Conservation (phyloP, 2,113 vertebrate species). For the Dicaeum eximium region DNA sequence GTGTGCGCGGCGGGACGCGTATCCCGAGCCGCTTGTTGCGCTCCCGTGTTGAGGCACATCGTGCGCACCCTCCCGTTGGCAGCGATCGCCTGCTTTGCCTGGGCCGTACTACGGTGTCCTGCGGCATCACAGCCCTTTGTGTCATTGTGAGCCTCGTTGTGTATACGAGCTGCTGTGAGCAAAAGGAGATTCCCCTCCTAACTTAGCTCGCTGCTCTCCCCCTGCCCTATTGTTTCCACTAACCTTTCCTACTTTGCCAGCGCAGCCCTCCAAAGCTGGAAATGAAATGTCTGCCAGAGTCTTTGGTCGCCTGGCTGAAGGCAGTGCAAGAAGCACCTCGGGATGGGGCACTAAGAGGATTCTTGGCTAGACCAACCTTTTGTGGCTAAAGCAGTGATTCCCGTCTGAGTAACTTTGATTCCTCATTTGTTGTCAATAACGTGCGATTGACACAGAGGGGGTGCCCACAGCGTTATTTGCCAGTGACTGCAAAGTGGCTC, state of each 20-base stretch:
- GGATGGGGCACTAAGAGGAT: background rate
- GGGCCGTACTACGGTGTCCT: background rate
- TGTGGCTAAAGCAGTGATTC: background rate
- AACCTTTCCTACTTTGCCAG: background rate
- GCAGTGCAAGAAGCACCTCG: background rate
- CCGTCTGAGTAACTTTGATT: background rate
- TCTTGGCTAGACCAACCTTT: background rate
- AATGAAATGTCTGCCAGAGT: background rate
- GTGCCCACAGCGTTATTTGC: background rate
- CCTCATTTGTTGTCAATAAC: background rate
- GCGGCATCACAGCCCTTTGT: background rate
- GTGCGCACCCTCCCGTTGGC: background rate
- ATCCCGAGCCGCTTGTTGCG: accelerated
- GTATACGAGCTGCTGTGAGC: background rate
- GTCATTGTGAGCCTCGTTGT: accelerated
- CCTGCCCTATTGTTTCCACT: accelerated
- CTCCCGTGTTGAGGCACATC: accelerated
- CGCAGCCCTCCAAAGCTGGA: background rate
- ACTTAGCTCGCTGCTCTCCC: background rate
- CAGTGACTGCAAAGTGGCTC: background rate
- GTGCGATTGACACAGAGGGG: background rate
- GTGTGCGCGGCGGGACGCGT: accelerated
- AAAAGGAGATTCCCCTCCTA: background rate
- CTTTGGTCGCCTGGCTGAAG: background rate
- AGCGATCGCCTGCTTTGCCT: background rate